Evolutionary conservation across 1,140 invertebrate species (phyloP), one percentile per base, ranked within the genome.

Genomic region (Drosophila micromelanica): DNA sequence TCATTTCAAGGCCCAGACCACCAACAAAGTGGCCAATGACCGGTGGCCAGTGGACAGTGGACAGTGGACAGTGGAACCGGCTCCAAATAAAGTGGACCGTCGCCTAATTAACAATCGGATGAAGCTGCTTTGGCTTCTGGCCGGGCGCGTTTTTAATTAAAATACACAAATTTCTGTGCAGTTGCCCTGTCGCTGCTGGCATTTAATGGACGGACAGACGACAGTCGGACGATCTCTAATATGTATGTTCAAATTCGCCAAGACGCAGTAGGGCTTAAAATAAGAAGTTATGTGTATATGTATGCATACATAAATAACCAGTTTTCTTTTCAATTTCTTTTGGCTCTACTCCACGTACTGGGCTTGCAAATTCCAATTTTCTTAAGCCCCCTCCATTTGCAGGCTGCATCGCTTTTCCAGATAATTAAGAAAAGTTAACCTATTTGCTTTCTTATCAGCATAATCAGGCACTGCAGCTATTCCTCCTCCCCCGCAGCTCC

Each of bases 401-500:
- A 8, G 4, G 13, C n/a, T 65, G 71, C 51, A 51, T 76, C 56
- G 74, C 78, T 84, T 89, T 87, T 89, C 84, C 85, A 80, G 63
- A 90, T 89, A 89, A 89, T 89, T 89, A 89, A 89, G 80, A 90
- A 90, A 89, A 89, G 73, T 89, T 89, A 90, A 84, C 79, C 79
- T 89, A 51, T 80, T 81, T 84, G 82, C 82, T 87, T 82, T 76
- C 76, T 87, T 87, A 89, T 87, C 84, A 82, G 76, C 84, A 89
- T 84, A 84, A 87, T 87, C 84, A 84, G 85, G 78, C 65, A 68
- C 46, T 81, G 73, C 62, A 77, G 37, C 63, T 27, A 35, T 8
- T 11, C 13, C 13, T 13, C 46, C 6, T n/a, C n/a, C n/a, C n/a
- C n/a, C n/a, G n/a, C 9, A 23, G 27, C 2, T 35, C 32, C 32